Base-by-base conservation (phyloP, 1,140 invertebrate genomes). In the Chionoecetes opilio region DNA sequence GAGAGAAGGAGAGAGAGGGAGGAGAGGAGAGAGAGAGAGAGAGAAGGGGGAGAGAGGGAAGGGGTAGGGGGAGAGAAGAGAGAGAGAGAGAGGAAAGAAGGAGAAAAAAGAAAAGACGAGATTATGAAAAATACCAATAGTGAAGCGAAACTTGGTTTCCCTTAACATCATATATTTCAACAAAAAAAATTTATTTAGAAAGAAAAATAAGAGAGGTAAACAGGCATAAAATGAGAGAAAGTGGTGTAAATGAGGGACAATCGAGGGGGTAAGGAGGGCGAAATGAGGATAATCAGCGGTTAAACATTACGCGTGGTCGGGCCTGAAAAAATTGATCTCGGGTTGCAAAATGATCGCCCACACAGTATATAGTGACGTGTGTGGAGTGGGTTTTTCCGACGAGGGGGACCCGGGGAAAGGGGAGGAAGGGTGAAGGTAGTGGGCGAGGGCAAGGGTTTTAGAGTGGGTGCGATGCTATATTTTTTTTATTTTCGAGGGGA, bases 321-420 rank as follows among this genome's bases (percentile, higher is more conserved):
- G 46, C 85, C 34, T 63, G 93, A 46, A 93, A 93, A 89, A 93
- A 93, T 93, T 93, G 93, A 93, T 93, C 93, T 86, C 82, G 53
- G 88, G 86, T 93, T 89, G 93, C 93, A 93, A 93, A 93, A 93
- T 93, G 93, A 93, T 88, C 86, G 75, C 93, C 88, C 85, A 93
- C 93, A 93, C n/a, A n/a, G n/a, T n/a, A n/a, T n/a, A 88, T 38
- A 82, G 93, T 29, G 90, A 35, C 31, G 90, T 34, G 90, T 34
- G 34, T 5, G 38, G 29, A 8, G 9, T 87, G 86, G 86, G 34
- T n/a, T 21, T 6, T 92, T 35, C 38, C 3, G 82, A n/a, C 35
- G 41, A 92, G 38, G 11, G 9, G 29, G 35, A 32, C 8, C 29
- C 26, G 63, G 75, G 63, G 26, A 34, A 31, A 11, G n/a, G 46